Conservation (phyloP, 1,140 invertebrate species). For the Tetragnatha versicolor region DNA sequence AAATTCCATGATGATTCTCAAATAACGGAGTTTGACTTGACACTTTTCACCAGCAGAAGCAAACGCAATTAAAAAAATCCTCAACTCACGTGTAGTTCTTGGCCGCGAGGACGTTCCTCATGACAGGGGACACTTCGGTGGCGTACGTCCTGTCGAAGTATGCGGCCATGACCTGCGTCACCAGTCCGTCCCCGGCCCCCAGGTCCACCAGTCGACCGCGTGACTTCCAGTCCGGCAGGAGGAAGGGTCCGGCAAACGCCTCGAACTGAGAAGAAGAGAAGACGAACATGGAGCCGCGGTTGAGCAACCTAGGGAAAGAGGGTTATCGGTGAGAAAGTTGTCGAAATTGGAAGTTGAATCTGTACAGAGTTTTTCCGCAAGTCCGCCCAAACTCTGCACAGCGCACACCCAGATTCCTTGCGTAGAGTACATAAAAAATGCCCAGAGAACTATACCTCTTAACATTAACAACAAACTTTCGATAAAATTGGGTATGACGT, state of each 20-base stretch:
- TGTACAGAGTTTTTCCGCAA: too few relatives aligned
- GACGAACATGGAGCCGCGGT: slow-evolving; percentile 90
- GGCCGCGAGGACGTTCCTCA: slow-evolving; percentile 75
- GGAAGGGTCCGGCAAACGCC: slow-evolving; percentile 67
- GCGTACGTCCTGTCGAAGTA: slow-evolving; percentile 74
- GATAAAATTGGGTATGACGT: too few relatives aligned
- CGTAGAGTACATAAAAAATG: too few relatives aligned
- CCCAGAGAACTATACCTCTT: too few relatives aligned
- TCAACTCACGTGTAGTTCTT: slow-evolving; percentile 76
- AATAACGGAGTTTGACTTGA: too few relatives aligned
- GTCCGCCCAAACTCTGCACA: background rate
- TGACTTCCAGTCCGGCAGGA: slow-evolving; percentile 1
- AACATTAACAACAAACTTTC: too few relatives aligned
- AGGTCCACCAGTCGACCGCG: slow-evolving; percentile 74
- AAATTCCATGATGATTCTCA: too few relatives aligned
- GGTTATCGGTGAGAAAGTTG: background rate
- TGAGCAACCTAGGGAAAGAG: slow-evolving; percentile 3
- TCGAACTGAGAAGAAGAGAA: slow-evolving; percentile 80
- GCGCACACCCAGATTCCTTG: too few relatives aligned
- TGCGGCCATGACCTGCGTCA: slow-evolving; percentile 77
- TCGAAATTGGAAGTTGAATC: slow-evolving; percentile 13
- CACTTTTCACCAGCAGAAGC: too few relatives aligned
- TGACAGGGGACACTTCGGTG: slow-evolving; percentile 85
- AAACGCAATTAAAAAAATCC: too few relatives aligned
- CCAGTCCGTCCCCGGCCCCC: slow-evolving; percentile 90